These are phyloP conservation scores for Chrysodeixis includens DNA, from an alignment of 2,888 invertebrate species.

Conservation along the genomic window DNA sequence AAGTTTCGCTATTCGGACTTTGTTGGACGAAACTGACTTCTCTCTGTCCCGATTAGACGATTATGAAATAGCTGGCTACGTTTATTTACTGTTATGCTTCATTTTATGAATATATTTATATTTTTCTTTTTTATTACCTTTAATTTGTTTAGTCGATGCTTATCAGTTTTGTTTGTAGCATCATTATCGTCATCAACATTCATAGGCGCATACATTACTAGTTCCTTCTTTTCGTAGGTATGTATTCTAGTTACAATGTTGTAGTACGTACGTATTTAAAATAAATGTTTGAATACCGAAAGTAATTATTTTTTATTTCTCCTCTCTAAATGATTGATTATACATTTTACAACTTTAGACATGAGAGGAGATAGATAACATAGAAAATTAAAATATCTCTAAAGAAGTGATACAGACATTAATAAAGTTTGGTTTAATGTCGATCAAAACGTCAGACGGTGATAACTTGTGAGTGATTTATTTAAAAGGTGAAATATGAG, in stretches of 20 bases:
- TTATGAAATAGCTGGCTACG: constrained; percentile 19
- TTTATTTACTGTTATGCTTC: constrained; percentile 15
- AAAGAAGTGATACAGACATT: constrained; percentile 61
- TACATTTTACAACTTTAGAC: constrained; percentile 67
- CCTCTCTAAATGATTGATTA: constrained; percentile 66
- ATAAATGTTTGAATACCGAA: constrained; percentile 36
- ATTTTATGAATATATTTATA: neutral
- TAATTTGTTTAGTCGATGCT: neutral
- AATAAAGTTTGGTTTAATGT: constrained; percentile 70
- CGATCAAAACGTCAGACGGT: constrained; percentile 65
- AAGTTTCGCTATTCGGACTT: constrained; percentile 57
- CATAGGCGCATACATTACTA: no score
- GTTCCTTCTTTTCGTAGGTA: no score
- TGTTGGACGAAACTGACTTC: constrained; percentile 37
- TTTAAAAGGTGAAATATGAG: constrained; percentile 59
- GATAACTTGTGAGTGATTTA: constrained; percentile 69
- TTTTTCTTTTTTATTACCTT: neutral
- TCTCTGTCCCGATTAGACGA: constrained; percentile 38
- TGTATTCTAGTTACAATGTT: no score
- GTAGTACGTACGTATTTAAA: neutral
- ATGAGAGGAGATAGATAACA: constrained; percentile 45
- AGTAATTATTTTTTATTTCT: constrained; percentile 49
- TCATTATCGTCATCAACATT: no score
- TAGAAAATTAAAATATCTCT: constrained; percentile 52
- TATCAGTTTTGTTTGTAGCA: no score